Conservation (phyloP, 2,113 vertebrate genomes). For the Pituophis catenifer region DNA sequence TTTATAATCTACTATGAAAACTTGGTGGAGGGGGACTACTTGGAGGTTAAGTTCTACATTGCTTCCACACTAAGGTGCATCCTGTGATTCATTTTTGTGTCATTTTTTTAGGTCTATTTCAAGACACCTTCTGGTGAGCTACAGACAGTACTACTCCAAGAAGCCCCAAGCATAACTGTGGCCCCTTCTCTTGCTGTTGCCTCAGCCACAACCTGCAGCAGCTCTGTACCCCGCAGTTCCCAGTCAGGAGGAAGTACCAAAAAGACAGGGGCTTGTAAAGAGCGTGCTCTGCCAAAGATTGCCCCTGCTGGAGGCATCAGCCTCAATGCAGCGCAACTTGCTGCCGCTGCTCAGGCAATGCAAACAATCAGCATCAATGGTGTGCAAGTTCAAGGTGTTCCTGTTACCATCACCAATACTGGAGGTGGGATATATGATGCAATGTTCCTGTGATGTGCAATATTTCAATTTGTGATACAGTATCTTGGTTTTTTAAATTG, state of each 20-base stretch:
- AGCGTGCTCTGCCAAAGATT: slow-evolving; percentile 89
- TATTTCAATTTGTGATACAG: not conserved
- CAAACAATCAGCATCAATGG: slow-evolving; percentile 98
- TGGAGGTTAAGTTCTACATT: not conserved
- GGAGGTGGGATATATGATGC: slow-evolving; percentile 71
- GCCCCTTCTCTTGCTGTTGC: slow-evolving; percentile 63
- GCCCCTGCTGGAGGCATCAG: slow-evolving; percentile 90
- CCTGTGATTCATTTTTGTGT: not conserved
- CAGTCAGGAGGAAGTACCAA: slow-evolving; percentile 55
- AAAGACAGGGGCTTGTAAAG: slow-evolving; percentile 76
- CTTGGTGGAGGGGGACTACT: too few relatives aligned
- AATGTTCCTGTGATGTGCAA: not conserved
- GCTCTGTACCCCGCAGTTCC: slow-evolving; percentile 50
- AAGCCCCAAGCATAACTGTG: slow-evolving; percentile 68
- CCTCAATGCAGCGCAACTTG: slow-evolving; percentile 83
- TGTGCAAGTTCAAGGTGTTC: slow-evolving; percentile 91
- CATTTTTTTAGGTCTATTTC: slow-evolving; percentile 80
- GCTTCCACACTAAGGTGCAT: not conserved
- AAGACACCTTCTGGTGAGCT: slow-evolving; percentile 87
- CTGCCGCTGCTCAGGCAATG: slow-evolving; percentile 83
- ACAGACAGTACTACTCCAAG: slow-evolving; percentile 87
- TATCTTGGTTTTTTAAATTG: not conserved
- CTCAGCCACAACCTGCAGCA: slow-evolving; percentile 64
- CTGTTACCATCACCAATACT: slow-evolving; percentile 92
- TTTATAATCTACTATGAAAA: not conserved